These are phyloP conservation scores for Microtus oregoni DNA, from an alignment of 2,113 vertebrate species.

Conservation along the genomic window DNA sequence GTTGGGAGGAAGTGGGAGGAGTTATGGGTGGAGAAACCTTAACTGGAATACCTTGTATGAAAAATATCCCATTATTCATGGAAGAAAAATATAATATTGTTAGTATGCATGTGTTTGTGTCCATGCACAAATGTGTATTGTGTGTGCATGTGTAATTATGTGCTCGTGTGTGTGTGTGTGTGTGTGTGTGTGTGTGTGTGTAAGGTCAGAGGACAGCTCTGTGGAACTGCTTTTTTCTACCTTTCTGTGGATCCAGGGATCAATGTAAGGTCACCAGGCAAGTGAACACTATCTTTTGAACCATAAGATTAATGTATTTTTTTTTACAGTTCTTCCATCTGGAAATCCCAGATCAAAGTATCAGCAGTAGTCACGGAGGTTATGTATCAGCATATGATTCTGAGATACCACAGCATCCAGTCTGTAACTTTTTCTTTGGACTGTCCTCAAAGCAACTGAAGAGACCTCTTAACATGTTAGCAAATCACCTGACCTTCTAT, in stretches of 20 bases:
- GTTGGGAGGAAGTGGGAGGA: not conserved
- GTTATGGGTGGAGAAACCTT: not conserved
- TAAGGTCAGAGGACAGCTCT: not conserved
- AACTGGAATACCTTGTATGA: not conserved
- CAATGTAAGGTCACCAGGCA: not conserved
- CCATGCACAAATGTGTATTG: too few relatives aligned
- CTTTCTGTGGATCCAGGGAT: not conserved
- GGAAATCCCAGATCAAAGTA: not conserved
- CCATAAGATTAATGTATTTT: not conserved
- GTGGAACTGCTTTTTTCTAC: not conserved
- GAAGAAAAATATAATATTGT: not conserved
- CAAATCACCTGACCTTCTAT: not conserved
- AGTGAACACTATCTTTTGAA: not conserved
- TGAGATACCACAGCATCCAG: not conserved
- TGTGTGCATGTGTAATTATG: not conserved
- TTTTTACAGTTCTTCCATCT: not conserved
- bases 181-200: not conserved
- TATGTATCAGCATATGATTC: not conserved
- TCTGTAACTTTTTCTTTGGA: not conserved
- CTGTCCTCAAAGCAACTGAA: not conserved
- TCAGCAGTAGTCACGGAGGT: rapidly evolving
- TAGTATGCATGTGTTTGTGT: not conserved
- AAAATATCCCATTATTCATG: not conserved
- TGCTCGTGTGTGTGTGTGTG: not conserved
- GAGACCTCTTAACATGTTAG: not conserved